Evolutionary conservation across 2,888 invertebrate species (phyloP), one percentile per base, ranked within the genome.

Genomic region (Ecliptopera silaceata): DNA sequence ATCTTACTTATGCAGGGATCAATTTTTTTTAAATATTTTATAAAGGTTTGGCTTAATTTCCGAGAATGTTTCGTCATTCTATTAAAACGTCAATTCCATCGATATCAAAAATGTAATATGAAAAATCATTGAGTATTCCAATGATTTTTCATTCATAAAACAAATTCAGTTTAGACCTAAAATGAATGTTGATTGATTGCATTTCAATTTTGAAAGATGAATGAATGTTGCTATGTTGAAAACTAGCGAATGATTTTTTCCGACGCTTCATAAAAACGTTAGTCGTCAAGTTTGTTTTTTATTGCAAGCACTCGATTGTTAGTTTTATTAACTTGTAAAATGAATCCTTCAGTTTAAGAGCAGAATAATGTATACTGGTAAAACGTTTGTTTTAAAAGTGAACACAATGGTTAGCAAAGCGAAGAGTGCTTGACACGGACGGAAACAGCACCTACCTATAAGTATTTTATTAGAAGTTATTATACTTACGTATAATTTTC

Each of bases 121-220:
- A n/a, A n/a, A n/a, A n/a, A n/a, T n/a, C n/a, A n/a, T n/a, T n/a
- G n/a, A n/a, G n/a, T n/a, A n/a, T n/a, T n/a, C n/a, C n/a, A n/a
- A n/a, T n/a, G n/a, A n/a, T n/a, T n/a, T n/a, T n/a, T n/a, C 53
- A 58, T 59, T 29, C 61, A 65, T 69, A 68, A 73, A 73, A 60
- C 53, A 54, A 61, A 64, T 63, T 61, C 60, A 56, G 63, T 68
- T 67, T 66, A 59, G 65, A 70, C 65, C 45, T 54, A 61, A 66
- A 66, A 66, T 65, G 65, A 67, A 70, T 70, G 66, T 65, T 69
- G 65, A 72, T 71, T 67, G 66, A 66, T 63, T 62, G 57, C 63
- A 58, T 70, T 66, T 66, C 63, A 67, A 72, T 64, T 59, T 61
- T 58, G 39, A 54, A 59, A 66, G 61, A 66, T 59, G 53, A 65